A percentile compares a stretch with the other conserved stretches of the same genome.
Conservation (phyloP, 2,888 invertebrate genomes). For the Therioaphis trifolii region DNA sequence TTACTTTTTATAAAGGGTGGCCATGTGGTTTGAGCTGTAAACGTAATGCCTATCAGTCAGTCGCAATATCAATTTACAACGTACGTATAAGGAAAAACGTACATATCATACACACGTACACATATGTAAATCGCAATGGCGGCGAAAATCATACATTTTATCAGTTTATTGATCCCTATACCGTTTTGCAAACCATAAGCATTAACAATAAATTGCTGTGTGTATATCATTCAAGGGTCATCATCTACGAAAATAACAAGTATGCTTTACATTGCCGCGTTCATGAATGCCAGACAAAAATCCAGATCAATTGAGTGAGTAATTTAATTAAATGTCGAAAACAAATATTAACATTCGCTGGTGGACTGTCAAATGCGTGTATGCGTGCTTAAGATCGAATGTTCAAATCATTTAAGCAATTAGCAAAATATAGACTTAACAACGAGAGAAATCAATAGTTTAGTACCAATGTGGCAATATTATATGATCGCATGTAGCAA, state of each 20-base stretch:
- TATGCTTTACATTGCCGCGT: no score
- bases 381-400: background rate
- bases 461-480: no score
- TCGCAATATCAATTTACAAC: background rate
- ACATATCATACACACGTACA: background rate
- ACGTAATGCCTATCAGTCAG: no score
- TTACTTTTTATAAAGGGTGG: background rate
- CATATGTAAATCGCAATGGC: background rate
- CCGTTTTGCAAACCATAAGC: background rate
- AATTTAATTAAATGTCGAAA: slow-evolving; percentile 15
- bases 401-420: background rate
- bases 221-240: background rate
- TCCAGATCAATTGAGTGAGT: background rate
- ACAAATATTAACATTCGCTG: slow-evolving; percentile 25
- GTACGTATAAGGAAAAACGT: no score
- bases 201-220: slow-evolving; percentile 17
- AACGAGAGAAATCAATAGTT: no score
- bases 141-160: slow-evolving; percentile 5
- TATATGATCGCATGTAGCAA: no score
- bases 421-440: no score
- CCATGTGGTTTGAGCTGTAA: background rate
- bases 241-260: no score
- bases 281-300: slow-evolving; percentile 18
- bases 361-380: background rate
- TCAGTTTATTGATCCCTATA: slow-evolving; percentile 30